Base-by-base conservation (phyloP, 2,888 invertebrate genomes). In the Phaonia tiefii region DNA sequence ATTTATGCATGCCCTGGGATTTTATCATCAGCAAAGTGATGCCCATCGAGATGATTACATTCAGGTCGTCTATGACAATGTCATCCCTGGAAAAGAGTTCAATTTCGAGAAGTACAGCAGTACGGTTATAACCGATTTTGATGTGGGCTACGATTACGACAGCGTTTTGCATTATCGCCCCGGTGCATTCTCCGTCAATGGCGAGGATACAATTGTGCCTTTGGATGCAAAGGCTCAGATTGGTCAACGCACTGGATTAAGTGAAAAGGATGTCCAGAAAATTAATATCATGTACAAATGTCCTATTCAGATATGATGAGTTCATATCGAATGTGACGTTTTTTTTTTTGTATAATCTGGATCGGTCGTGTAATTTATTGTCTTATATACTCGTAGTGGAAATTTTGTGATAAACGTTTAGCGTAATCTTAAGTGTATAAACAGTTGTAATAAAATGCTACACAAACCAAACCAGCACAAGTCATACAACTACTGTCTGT, bases 131-230 rank as follows among this genome's bases (percentile, higher is more conserved):
- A 92, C 93, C 42, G 93, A 93, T 58, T 95, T 92, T 86, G 94
- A 94, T 7, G 92, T 95, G 58, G 91, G 92, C 0, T 96, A 96
- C 86, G 96, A 96, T 88, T 96, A 94, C 88, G 92, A 93, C 75
- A 96, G 96, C 84, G 95, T 96, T 4, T 94, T 96, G 94, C 96
- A 96, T 87, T 96, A 96, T 89, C 94, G 95, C 0, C 92, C 93
- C 15, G 93, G 92, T 4, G 95, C 96, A 1, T 96, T 96, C 90
- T 94, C 95, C 0, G 91, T 86, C 63, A 96, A 96, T 88, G 93
- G 93, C 1, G 88, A 92, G 86, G 92, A 93, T 20, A 96, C 96
- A 0, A 95, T 96, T 54, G 91, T 93, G 25, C 92, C 96, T 0
- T 26, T 84, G 0, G 85, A 89, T 71, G 0, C 65, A 0, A 75